Evolutionary conservation across 2,888 invertebrate species (phyloP).

Genomic region (Macaria notata): DNA sequence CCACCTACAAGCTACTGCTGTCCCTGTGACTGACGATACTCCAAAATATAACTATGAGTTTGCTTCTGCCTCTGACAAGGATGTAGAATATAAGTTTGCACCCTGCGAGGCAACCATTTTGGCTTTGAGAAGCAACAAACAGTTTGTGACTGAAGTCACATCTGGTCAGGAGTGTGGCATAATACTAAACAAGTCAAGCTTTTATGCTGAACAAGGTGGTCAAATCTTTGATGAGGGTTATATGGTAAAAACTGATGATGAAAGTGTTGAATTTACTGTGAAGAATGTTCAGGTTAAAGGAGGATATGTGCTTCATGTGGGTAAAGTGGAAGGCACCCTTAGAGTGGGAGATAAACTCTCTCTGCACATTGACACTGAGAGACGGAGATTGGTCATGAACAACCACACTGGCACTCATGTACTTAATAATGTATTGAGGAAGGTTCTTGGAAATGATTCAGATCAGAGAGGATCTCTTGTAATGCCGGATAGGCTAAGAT

Average conservation of each 20-base stretch:
- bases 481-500: conserved; percentile 97
- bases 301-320: conserved; percentile 97
- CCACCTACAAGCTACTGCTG: conserved; percentile 89
- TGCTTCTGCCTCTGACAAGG: conserved; percentile 81
- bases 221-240: conserved; percentile 98
- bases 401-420: conserved; percentile 99
- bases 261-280: conserved; percentile 94
- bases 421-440: conserved; percentile 95
- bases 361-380: conserved; percentile 90
- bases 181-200: conserved; percentile 94
- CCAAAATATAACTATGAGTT: conserved; percentile 92
- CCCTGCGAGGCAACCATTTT: conserved; percentile 89
- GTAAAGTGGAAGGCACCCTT: conserved; percentile 92
- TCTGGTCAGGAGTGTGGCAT: conserved; percentile 96
- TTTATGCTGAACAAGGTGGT: conserved; percentile 99
- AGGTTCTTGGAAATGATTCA: conserved; percentile 94
- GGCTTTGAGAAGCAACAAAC: conserved; percentile 89
- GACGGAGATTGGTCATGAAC: conserved; percentile 97
- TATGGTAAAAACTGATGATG: conserved; percentile 90
- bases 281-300: conserved; percentile 97
- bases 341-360: conserved; percentile 92
- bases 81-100: conserved; percentile 89
- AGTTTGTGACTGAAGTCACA: conserved; percentile 91
- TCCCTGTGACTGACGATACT: conserved; percentile 94
- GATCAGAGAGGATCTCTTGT: conserved; percentile 99